phyloP scores from a whole-genome alignment of 2,797 vertebrate genomes.

The Pseudomugil gertrudae region DNA sequence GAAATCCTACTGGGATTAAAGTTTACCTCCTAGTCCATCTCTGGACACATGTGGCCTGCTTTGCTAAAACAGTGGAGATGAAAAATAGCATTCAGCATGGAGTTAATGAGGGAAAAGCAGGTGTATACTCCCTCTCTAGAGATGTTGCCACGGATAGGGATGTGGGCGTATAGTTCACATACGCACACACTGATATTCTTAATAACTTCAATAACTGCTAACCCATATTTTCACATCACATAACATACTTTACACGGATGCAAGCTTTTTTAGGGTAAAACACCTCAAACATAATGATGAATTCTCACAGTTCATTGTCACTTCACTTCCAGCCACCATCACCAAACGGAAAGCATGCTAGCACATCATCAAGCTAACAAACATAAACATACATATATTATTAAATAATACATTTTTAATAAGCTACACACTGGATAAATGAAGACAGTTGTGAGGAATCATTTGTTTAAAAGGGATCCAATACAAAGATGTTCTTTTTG shows the following conservation, averaged over 20 bases:
- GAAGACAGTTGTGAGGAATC: constrained; percentile 18
- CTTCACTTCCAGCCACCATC: background rate
- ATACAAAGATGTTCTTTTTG: constrained; percentile 11
- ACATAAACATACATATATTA: background rate
- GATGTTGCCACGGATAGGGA: constrained; percentile 33
- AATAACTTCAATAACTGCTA: constrained; percentile 9
- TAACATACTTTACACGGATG: background rate
- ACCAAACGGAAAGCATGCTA: too few relatives aligned
- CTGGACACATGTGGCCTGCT: constrained; percentile 54
- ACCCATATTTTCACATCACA: background rate
- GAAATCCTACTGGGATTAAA: constrained; percentile 57
- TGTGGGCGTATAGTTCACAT: constrained; percentile 25
- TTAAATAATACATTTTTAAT: too few relatives aligned
- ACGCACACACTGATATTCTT: constrained; percentile 14
- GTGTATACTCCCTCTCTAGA: constrained; percentile 45
- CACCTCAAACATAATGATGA: too few relatives aligned
- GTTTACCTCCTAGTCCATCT: constrained; percentile 56
- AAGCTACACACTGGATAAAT: constrained; percentile 8
- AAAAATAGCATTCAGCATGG: constrained; percentile 47
- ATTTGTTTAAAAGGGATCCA: constrained; percentile 16
- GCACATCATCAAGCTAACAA: constrained; percentile 15
- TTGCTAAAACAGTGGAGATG: constrained; percentile 47
- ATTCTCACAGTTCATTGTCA: background rate
- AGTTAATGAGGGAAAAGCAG: constrained; percentile 64
- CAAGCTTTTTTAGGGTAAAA: too few relatives aligned